Base-by-base conservation (phyloP, 2,113 vertebrate species). In the Xenus cinereus region DNA sequence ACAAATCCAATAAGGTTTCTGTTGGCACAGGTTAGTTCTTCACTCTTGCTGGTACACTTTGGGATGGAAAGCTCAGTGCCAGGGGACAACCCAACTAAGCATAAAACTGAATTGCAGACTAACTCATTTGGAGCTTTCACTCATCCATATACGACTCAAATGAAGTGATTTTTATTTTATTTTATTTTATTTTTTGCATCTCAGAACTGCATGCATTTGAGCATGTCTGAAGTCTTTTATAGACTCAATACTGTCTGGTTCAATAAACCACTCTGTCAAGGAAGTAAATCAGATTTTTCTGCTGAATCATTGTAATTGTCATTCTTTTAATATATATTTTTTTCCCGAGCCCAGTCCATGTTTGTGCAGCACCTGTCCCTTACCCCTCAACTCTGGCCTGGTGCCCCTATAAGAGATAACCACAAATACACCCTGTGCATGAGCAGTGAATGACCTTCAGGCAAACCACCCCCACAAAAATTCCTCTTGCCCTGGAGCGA, bases 151-250 rank as follows among this genome's bases (percentile, higher is more conserved):
- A 80, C 48, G 51, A 91, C n/a, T 87, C 67, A 69, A 79, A 90
- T 30, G 8, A 82, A 84, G 64, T 83, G 78, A 32, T 28, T 17
- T 46, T 28, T 53, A 7, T 54, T 16, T 33, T 32, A 2, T 39
- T 80, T 37, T 32, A 26, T 71, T 80, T 27, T 51, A 15, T 28
- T 32, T 84, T 68, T 80, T 84, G 81, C 84, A 92, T 90, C 53
- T 95, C 46, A 80, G 28, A 56, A 30, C 30, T 85, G 94, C 90
- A 76, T 95, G 84, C 91, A 62, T 69, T 85, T 92, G 79, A 78
- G 93, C 95, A 95, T 90, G 87, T 89, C 94, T 89, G 75, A 83
- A 75, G 67, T 89, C 81, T 79, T 90, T 85, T 57, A 63, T 21
- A 81, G 93, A 73, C 80, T 69, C 53, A 48, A 56, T 30, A 87